A percentile compares a stretch with the other conserved stretches of the same genome.
Evolutionary conservation across 2,113 vertebrate species (phyloP).

Genomic region (Spheniscus mendiculus): DNA sequence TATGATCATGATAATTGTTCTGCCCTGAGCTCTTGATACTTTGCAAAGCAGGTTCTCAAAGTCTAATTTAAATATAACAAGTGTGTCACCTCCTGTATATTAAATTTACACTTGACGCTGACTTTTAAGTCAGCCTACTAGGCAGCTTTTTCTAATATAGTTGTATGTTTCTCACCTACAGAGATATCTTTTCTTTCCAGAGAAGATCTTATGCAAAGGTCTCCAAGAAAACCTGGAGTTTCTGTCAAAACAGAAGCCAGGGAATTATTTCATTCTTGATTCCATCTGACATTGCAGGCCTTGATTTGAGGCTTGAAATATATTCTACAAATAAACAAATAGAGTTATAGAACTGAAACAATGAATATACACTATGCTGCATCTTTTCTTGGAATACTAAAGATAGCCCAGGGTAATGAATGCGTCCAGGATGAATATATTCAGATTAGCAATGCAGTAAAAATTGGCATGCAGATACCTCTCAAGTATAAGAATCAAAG

Average conservation of each 20-base stretch:
- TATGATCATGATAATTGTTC: not conserved
- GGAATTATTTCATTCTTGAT: constrained; percentile 6
- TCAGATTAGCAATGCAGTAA: constrained; percentile 5
- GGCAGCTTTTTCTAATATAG: constrained; percentile 23
- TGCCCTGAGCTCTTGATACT: not conserved
- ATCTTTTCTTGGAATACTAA: constrained; percentile 13
- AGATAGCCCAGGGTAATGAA: constrained; percentile 18
- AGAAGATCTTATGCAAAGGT: not conserved
- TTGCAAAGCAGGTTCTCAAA: not conserved
- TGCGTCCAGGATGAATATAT: not conserved
- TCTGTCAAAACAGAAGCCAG: not conserved
- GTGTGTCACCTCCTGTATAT: not conserved
- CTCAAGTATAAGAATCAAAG: not conserved
- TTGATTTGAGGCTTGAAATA: not conserved
- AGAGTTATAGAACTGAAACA: not conserved
- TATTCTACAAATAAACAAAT: constrained; percentile 39
- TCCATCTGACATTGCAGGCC: not conserved
- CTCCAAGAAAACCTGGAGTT: not conserved
- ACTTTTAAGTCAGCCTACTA: constrained; percentile 26
- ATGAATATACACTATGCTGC: not conserved
- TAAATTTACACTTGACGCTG: constrained; percentile 2
- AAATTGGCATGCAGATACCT: not conserved
- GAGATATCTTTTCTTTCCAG: not conserved
- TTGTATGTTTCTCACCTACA: constrained; percentile 22
- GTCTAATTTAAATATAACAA: constrained; percentile 32